Base-by-base conservation (phyloP, 2,797 vertebrate genomes). In the Microcaecilia unicolor region DNA sequence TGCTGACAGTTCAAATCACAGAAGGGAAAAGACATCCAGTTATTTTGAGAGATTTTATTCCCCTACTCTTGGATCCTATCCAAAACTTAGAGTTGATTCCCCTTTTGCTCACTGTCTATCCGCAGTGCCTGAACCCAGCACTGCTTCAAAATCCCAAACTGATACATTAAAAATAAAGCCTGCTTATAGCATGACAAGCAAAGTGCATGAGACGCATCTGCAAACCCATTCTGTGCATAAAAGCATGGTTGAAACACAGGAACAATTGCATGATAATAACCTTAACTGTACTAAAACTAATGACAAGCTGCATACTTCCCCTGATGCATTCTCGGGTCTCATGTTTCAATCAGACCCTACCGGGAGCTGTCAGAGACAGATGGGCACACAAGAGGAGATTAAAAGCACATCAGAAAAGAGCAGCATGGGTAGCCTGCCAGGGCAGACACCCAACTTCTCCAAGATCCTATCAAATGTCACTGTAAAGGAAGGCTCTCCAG, bases 401-500 rank as follows among this genome's bases (percentile, higher is more conserved):
- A 87, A 65, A 66, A 79, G 72, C 51, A 58, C 72, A 33, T 74
- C 89, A 61, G 67, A 75, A 60, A 76, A 65, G 71, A 77, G 76
- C 74, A 80, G 73, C 39, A 44, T 67, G 72, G 75, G 73, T 71
- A 84, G 65, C 71, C 74, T 78, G 55, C 71, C 75, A 71, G 74
- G 74, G 66, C 70, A 84, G 51, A 78, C 68, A 6, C 87, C 85
- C 69, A 76, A 67, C 70, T 84, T 92, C 85, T 89, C 85, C 81
- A 88, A 85, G 62, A 78, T 85, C 54, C 68, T 88, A 67, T 84
- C 89, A 76, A 85, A 86, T 66, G 78, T 89, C 54, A 84, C 81
- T 4, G 75, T 97, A 68, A 74, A 67, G 74, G 92, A 89, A 86
- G 90, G 92, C 58, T 89, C 89, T 73, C 88, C 91, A 1, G 90